Evolutionary conservation across 2,888 invertebrate genomes (phyloP).

Genomic region (Melipona bicolor): DNA sequence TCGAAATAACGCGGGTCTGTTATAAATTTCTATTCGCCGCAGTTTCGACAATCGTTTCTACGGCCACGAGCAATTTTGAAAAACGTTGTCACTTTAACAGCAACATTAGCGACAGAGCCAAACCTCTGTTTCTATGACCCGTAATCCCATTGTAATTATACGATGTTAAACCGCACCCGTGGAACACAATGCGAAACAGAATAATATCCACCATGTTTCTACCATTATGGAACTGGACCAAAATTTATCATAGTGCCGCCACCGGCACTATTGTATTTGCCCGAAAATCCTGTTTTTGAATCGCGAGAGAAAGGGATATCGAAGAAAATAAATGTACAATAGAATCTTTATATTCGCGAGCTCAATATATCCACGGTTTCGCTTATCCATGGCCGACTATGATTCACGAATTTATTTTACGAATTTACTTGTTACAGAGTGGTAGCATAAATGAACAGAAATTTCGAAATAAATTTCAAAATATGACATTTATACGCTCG

Average conservation of each 20-base stretch:
- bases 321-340: no score
- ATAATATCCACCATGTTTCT: neutral
- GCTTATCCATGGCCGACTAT: no score
- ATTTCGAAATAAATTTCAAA: no score
- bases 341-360: no score
- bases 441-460: no score
- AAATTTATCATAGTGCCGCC: neutral
- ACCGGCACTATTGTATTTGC: neutral
- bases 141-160: constrained; percentile 24
- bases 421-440: no score
- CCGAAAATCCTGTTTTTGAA: neutral
- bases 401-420: no score
- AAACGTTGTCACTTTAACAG: neutral
- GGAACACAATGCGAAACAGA: neutral
- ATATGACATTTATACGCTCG: no score
- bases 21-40: neutral
- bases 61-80: neutral
- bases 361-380: no score
- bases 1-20: constrained; percentile 38
- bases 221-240: neutral
- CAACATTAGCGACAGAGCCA: neutral
- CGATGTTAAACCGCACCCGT: constrained; percentile 19
- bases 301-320: neutral
- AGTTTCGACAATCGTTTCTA: constrained; percentile 5
- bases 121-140: constrained; percentile 12